Conservation (phyloP, 2,797 vertebrate genomes). For the Alectoris magna region DNA sequence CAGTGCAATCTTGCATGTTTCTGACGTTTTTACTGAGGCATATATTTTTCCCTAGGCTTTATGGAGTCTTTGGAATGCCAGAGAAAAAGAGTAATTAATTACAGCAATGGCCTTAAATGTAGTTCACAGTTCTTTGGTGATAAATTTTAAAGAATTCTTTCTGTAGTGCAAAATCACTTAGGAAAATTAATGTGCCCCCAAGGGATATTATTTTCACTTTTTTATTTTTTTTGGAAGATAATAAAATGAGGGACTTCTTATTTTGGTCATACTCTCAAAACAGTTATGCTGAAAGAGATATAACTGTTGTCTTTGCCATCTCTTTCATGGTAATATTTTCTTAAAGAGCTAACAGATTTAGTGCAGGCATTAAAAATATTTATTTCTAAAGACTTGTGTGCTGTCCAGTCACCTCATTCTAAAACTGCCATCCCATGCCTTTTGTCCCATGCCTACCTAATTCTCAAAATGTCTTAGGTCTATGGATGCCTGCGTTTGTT, state of each 20-base stretch:
- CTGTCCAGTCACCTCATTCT: not conserved
- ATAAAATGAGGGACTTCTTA: not conserved
- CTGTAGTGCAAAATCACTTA: not conserved
- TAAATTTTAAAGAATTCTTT: not conserved
- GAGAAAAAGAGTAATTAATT: conserved; percentile 28
- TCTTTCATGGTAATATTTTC: not conserved
- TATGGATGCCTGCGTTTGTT: not conserved
- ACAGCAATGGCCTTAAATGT: not conserved
- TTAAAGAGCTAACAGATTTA: not conserved
- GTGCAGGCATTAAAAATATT: not conserved
- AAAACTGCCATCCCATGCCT: not conserved
- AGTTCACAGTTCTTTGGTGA: not conserved
- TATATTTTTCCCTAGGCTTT: conserved; percentile 20
- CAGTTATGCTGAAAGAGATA: not conserved
- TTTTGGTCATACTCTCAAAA: not conserved
- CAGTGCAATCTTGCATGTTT: conserved; percentile 15
- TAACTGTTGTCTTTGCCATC: not conserved
- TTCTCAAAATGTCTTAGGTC: not conserved
- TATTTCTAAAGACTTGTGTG: fast-evolving
- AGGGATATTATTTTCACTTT: not conserved
- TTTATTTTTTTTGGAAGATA: not conserved
- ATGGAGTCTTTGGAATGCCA: not conserved
- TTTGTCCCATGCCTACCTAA: not conserved
- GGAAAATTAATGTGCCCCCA: not conserved
- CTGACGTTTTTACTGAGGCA: conserved; percentile 19